Base-by-base conservation (phyloP, 2,797 vertebrate genomes). In the Oryzias sinensis region DNA sequence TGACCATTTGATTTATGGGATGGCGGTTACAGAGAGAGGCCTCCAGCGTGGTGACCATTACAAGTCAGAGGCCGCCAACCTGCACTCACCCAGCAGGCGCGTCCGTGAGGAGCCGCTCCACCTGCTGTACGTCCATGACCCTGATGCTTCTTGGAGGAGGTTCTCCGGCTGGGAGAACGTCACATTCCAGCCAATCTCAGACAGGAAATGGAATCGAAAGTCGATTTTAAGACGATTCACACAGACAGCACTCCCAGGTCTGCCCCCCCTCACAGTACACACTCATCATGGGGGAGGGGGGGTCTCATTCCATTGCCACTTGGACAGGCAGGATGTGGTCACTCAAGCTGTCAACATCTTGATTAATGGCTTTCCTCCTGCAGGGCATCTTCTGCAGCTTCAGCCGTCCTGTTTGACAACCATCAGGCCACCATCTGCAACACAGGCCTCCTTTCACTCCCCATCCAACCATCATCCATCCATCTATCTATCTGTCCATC, bases 1-100 rank as follows among this genome's bases (percentile, higher is more conserved):
- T 46, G 53, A 70, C 76, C 88, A 91, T 83, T 87, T 91, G 89
- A 83, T 91, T 89, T 88, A 90, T 83, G 83, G 72, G 72, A 77
- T 78, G 82, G 80, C 81, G 80, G 80, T 79, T 74, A 79, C 69
- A 61, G 81, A 40, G 67, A 57, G 70, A 80, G 77, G 83, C 67
- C 67, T 76, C 77, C 82, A 75, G 88, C 43, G 74, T 85, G 81
- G 85, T 89, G 66, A 76, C 85, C 78, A 84, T 88, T 85, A 88
- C 84, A 75, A 81, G 70, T 76, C 72, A 63, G 85, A 85, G 85
- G 89, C 87, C 73, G 50, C 46, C 16, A 14, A 50, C 29, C 6
- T 59, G 29, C 56, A 63, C 6, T 22, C 74, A 29, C 58, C 61
- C 75, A 69, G 6, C 40, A 44, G 55, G 70, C 65, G 60, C 73